phyloP scores from a whole-genome alignment of 2,797 vertebrate species.

The Argyrosomus regius region DNA sequence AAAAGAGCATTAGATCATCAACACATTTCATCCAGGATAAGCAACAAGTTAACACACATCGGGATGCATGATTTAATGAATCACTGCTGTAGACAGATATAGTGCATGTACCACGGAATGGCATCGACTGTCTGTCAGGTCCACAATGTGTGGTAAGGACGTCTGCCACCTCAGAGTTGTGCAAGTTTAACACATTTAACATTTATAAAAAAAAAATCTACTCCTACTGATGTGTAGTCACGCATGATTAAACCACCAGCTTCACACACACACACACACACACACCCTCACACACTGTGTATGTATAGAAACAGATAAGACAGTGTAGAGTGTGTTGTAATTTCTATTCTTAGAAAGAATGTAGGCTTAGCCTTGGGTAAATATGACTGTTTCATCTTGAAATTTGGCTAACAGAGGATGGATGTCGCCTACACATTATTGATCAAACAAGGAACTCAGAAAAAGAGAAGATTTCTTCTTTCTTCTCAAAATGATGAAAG shows the following conservation, averaged over 20 bases:
- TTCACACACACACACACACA: not conserved
- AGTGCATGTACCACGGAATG: not conserved
- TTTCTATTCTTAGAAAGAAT: slow-evolving; percentile 54
- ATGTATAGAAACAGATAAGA: slow-evolving; percentile 25
- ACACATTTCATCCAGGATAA: not conserved
- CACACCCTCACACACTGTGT: not conserved
- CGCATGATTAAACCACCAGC: slow-evolving; percentile 21
- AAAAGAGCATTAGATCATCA: not conserved
- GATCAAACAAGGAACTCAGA: slow-evolving; percentile 48
- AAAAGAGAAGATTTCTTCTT: slow-evolving; percentile 11
- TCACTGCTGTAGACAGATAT: not conserved
- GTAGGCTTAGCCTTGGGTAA: slow-evolving; percentile 49
- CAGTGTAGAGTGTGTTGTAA: slow-evolving; percentile 7
- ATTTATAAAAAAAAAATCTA: not conserved
- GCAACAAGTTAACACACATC: not conserved
- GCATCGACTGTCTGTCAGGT: not conserved
- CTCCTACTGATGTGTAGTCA: slow-evolving; percentile 23
- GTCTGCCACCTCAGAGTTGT: slow-evolving; percentile 21
- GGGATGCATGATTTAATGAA: not conserved
- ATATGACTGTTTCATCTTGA: slow-evolving; percentile 43
- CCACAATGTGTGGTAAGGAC: not conserved
- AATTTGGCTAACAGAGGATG: slow-evolving; percentile 45
- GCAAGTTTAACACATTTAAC: slow-evolving; percentile 8
- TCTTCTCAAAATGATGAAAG: slow-evolving; percentile 27
- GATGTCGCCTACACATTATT: slow-evolving; percentile 56